Evolutionary conservation across 2,888 invertebrate species (phyloP).

Genomic region (Corythucha ciliata): DNA sequence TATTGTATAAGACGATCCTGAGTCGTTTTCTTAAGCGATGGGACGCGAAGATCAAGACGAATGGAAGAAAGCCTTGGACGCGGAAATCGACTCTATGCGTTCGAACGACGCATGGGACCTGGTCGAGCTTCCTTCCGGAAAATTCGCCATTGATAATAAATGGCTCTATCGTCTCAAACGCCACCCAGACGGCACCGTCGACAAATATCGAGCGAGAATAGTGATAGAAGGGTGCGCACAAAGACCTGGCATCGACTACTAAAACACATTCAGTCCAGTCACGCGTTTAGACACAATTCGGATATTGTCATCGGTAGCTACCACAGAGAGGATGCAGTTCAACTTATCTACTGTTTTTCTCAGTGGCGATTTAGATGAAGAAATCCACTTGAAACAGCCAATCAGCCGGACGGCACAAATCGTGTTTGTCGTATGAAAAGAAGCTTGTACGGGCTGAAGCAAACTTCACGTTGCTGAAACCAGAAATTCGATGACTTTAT

Average conservation of each 20-base stretch:
- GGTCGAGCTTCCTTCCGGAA: too few species aligned
- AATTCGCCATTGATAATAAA: too few species aligned
- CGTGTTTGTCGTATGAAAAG: conserved; percentile 13
- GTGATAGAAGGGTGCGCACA: conserved; percentile 5
- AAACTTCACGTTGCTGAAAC: conserved; percentile 15
- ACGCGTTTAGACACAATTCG: conserved; percentile 10
- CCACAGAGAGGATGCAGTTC: conserved; percentile 18
- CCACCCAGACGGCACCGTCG: conserved; percentile 8
- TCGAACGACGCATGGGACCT: too few species aligned
- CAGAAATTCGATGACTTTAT: conserved; percentile 16
- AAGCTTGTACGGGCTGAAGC: conserved; percentile 17
- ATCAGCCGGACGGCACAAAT: conserved; percentile 13
- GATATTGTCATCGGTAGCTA: conserved; percentile 11
- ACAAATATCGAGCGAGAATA: conserved; percentile 8
- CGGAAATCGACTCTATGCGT: too few species aligned
- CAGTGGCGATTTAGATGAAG: conserved; percentile 11
- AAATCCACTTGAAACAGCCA: conserved; percentile 17
- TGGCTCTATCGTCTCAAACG: too few species aligned
- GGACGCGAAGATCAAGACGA: too few species aligned
- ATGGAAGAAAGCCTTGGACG: too few species aligned
- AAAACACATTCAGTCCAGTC: conserved; percentile 12
- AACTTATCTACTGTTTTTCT: conserved; percentile 19
- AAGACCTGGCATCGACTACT: conserved; percentile 3
- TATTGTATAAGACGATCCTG: too few species aligned
- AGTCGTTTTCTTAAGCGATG: too few species aligned